These are phyloP conservation scores for Pasiphila rectangulata DNA, from an alignment of 2,888 invertebrate genomes.

Conservation along the genomic window DNA sequence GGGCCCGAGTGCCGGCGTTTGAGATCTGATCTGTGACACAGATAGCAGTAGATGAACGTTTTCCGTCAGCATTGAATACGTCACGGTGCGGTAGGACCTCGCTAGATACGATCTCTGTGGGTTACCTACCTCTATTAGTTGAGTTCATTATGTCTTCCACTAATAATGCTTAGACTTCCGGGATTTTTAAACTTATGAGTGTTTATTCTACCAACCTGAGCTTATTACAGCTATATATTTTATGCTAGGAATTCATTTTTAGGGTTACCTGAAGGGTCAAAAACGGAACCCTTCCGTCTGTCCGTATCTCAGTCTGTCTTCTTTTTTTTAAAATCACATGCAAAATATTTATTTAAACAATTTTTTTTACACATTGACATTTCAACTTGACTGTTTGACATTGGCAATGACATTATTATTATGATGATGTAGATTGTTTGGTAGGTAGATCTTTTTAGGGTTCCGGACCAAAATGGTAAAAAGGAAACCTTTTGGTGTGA, in stretches of 20 bases:
- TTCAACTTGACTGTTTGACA: too few relatives aligned
- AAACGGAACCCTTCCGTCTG: too few relatives aligned
- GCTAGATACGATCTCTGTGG: slow-evolving; percentile 18
- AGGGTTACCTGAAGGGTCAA: too few relatives aligned
- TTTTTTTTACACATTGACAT: too few relatives aligned
- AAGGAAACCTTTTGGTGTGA: too few relatives aligned
- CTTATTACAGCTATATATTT: not conserved
- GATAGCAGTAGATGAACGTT: slow-evolving; percentile 58
- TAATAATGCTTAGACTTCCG: slow-evolving; percentile 6
- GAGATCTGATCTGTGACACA: slow-evolving; percentile 63
- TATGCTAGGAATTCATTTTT: not conserved
- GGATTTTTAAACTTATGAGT: not conserved
- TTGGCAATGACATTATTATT: too few relatives aligned
- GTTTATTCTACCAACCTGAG: not conserved
- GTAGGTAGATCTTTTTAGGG: too few relatives aligned
- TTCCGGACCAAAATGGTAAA: too few relatives aligned
- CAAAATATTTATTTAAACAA: too few relatives aligned
- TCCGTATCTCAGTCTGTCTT: too few relatives aligned
- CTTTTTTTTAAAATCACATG: too few relatives aligned
- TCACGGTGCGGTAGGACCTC: slow-evolving; percentile 28
- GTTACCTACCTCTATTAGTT: slow-evolving; percentile 6
- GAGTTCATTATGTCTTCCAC: slow-evolving; percentile 12
- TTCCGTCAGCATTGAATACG: slow-evolving; percentile 51
- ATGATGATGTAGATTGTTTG: too few relatives aligned
- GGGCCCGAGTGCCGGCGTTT: slow-evolving; percentile 46